A percentile compares a stretch with the other conserved stretches of the same genome.
phyloP scores from a whole-genome alignment of 2,797 vertebrate genomes.

The Labeo calbasu region DNA sequence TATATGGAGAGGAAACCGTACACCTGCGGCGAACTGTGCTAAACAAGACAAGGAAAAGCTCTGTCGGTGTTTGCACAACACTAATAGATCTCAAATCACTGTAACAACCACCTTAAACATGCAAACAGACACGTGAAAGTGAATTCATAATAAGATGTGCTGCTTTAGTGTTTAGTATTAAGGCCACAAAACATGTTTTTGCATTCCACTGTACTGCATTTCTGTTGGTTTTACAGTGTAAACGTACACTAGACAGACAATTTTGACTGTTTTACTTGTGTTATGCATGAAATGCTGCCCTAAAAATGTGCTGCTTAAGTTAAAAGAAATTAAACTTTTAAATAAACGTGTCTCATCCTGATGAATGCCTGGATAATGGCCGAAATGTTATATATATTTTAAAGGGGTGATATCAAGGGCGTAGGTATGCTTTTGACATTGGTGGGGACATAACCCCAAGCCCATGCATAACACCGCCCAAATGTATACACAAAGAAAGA shows the following conservation, averaged over 20 bases:
- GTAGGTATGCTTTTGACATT: too few species aligned
- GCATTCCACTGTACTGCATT: neutral
- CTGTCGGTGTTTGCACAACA: conserved; percentile 3
- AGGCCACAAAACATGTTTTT: neutral
- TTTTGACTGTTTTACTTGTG: neutral
- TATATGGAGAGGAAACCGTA: conserved; percentile 37
- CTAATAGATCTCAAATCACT: conserved; percentile 21
- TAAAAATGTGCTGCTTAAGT: neutral
- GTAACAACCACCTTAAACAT: neutral
- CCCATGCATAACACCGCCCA: too few species aligned
- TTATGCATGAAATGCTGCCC: neutral
- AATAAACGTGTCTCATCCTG: too few species aligned
- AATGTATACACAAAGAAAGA: too few species aligned
- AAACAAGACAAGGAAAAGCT: neutral
- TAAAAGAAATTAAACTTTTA: too few species aligned
- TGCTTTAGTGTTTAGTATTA: neutral
- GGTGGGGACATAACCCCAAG: too few species aligned
- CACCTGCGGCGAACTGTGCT: conserved; percentile 3
- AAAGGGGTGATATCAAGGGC: too few species aligned
- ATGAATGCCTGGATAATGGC: too few species aligned
- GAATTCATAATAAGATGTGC: neutral
- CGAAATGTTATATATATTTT: too few species aligned
- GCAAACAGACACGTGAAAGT: neutral
- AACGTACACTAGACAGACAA: neutral
- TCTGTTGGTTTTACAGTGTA: neutral